Evolutionary conservation across 2,113 vertebrate genomes (phyloP).

Genomic region (Tichodroma muraria): DNA sequence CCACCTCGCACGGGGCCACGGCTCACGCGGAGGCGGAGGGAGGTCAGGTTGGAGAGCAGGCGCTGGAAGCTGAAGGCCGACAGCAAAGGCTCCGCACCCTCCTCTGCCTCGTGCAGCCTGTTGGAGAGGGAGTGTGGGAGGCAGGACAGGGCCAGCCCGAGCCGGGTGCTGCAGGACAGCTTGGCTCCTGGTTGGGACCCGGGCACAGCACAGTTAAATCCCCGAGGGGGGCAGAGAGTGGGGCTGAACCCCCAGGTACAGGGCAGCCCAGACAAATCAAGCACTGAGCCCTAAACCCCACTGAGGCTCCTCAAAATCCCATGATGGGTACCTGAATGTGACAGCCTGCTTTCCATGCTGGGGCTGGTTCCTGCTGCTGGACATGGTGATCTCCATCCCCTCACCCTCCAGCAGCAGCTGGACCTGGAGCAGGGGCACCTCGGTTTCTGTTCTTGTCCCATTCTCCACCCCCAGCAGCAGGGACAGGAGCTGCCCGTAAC

Average conservation of each 20-base stretch:
- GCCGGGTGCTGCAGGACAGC: not conserved
- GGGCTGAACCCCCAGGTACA: not conserved
- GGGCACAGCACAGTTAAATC: not conserved
- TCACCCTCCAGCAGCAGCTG: slow-evolving; percentile 79
- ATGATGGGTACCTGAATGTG: slow-evolving; percentile 39
- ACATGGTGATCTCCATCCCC: slow-evolving; percentile 62
- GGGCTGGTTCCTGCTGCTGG: not conserved
- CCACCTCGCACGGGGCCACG: slow-evolving; percentile 62
- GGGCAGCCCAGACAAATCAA: not conserved
- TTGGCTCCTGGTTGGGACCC: accelerated
- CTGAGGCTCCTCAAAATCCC: accelerated
- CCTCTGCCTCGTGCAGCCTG: slow-evolving; percentile 82
- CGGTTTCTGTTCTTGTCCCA: not conserved
- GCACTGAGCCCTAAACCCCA: not conserved
- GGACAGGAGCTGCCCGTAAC: slow-evolving; percentile 82
- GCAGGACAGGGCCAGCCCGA: not conserved
- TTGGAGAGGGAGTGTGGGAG: not conserved
- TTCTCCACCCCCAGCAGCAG: slow-evolving; percentile 69
- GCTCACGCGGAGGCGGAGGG: slow-evolving; percentile 69
- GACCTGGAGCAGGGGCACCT: slow-evolving; percentile 9
- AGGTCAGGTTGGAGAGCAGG: slow-evolving; percentile 82
- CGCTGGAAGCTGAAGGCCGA: slow-evolving; percentile 78
- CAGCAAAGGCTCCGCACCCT: slow-evolving; percentile 20
- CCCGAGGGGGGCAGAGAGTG: accelerated
- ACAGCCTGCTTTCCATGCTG: slow-evolving; percentile 40